Base-by-base conservation (phyloP, 2,113 vertebrate species). In the Gymnocephalus cernua region DNA sequence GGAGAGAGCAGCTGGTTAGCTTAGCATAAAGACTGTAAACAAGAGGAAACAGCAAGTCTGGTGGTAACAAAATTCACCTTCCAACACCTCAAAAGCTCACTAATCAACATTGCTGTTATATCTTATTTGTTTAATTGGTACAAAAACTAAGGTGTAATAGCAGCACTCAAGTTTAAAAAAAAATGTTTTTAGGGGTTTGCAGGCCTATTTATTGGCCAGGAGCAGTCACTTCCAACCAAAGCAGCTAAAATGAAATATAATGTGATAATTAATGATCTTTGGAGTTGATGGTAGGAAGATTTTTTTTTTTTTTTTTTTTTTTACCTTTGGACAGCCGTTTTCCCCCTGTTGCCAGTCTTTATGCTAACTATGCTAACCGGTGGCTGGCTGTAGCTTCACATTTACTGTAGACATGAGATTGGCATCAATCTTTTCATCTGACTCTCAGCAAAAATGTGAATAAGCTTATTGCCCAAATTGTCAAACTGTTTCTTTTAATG, bases 21-120 rank as follows among this genome's bases (percentile, higher is more conserved):
- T 75, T 75, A 75, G 73, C 72, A 53, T 25, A 19, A 38, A 38
- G 21, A 38, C 56, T 61, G 56, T 47, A 29, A 7, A 72, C 18
- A 14, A 25, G 71, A 15, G 11, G 44, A n/a, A 62, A 48, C 8
- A 62, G 21, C 18, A n/a, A 38, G 15, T 4, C 32, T 14, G 15
- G 27, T 53, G 32, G 19, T 13, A 18, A 73, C 27, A 32, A 4
- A 41, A 47, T 35, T 47, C 16, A 59, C 2, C 27, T 61, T 73
- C 47, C 27, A 23, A 15, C 13, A 48, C 21, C 25, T 50, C 18
- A 21, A 16, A 41, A 48, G 57, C 15, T 29, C 44, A n/a, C 27
- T 32, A 10, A n/a, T 48, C 6, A 29, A 48, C 14, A 25, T 4
- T 25, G n/a, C 25, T 16, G 15, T 25, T 16, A 21, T n/a, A 50